Base-by-base conservation (phyloP, 2,888 invertebrate species). In the Folsomia candida region DNA sequence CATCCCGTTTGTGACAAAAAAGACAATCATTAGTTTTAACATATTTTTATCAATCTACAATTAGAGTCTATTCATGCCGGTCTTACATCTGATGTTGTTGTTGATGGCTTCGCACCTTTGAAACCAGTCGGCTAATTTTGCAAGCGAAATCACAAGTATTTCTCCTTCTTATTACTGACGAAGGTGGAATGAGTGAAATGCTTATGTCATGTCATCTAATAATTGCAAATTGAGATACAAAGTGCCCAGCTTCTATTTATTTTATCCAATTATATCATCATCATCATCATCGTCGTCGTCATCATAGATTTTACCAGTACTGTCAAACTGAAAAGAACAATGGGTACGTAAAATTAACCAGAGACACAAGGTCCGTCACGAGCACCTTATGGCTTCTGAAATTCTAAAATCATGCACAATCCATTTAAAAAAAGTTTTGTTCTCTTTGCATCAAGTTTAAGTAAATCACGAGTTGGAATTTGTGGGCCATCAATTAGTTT, bases 311-410 rank as follows among this genome's bases (percentile, higher is more conserved):
- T 37, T 9, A 37, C 37, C 4, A 37, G 37, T 37, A 37, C 14
- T 37, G 37, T 37, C 37, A 37, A 14, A 37, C 4, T 37, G 14
- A 14, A 37, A 20, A 54, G 18, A 54, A 54, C 54, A 54, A 54
- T 54, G 54, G 54, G 20, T 18, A 6, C 11, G 54, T 54, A 54
- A 11, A 22, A 14, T 54, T 6, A 68, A 29, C 28, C 58, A 69
- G 59, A 70, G 51, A 69, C 27, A 69, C 75, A 75, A 75, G 75
- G 75, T 29, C 75, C 68, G 67, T 75, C 75, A 75, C 75, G 75
- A 75, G 27, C 18, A 54, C n/a, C 22, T 54, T 37, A 37, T 54
- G 54, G 54, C 27, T 70, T 60, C 66, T 51, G 28, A 18, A 58
- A 64, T 58, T 69, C 65, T 27, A 51, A 20, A 54, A 54, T 65